A percentile compares a stretch with the other conserved stretches of the same genome.
Conservation (phyloP, 2,888 invertebrate genomes). For the Frankliniella intonsa region DNA sequence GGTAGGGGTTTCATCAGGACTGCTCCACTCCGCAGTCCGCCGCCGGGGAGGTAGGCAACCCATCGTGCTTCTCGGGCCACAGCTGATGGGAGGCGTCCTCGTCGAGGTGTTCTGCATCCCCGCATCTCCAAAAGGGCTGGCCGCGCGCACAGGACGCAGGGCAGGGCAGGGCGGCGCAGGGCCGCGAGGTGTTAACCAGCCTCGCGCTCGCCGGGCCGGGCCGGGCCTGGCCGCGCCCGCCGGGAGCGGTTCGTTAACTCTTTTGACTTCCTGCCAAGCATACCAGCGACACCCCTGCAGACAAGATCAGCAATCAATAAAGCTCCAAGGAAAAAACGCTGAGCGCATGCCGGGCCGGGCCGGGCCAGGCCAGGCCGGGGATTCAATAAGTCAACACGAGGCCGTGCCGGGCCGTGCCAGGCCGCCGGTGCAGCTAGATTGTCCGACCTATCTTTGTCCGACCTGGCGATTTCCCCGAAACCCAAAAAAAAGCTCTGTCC, state of each 20-base stretch:
- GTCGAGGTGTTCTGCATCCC: not conserved
- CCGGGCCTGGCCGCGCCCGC: not conserved
- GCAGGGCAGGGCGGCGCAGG: not conserved
- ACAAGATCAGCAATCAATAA: not conserved
- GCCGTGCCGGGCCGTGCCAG: no score
- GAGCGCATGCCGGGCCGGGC: no score
- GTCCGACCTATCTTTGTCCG: no score
- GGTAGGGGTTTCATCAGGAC: no score
- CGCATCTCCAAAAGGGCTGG: not conserved
- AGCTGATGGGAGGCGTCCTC: not conserved
- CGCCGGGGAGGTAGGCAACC: not conserved
- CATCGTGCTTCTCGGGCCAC: not conserved
- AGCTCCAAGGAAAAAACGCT: not conserved
- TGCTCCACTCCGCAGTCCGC: no score
- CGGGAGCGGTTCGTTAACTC: slow-evolving; percentile 18
- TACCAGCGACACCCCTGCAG: not conserved
- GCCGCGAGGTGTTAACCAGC: not conserved
- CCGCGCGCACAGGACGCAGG: not conserved
- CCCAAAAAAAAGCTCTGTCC: no score
- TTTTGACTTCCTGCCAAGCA: slow-evolving; percentile 5
- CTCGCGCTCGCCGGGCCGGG: not conserved
- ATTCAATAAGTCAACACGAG: no score
- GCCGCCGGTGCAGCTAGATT: no score
- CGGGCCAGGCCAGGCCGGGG: no score
- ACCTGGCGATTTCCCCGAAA: no score